Conservation (phyloP, 2,113 vertebrate species). For the Mormyrus iriodes region DNA sequence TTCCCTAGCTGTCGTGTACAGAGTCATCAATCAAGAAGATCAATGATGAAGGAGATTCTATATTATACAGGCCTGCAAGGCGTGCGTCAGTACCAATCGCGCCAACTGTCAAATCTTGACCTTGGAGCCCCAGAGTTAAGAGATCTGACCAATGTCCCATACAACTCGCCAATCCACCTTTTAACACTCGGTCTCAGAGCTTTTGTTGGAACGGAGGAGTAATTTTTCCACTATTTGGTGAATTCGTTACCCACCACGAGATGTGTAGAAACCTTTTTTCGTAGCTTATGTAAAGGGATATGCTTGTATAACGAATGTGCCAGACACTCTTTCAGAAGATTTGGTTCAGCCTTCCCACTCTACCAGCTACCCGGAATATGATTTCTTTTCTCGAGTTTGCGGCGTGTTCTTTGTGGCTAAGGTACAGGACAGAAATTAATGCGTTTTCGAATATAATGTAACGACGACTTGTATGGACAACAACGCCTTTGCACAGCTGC, state of each 20-base stretch:
- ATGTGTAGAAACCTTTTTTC: neutral
- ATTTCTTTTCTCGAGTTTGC: neutral
- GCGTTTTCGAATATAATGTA: neutral
- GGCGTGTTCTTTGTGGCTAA: neutral
- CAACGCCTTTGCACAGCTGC: neutral
- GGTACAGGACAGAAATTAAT: neutral
- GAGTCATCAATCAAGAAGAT: neutral
- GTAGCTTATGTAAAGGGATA: slow-evolving; percentile 1
- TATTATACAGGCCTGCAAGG: neutral
- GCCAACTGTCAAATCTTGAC: neutral
- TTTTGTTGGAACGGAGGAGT: neutral
- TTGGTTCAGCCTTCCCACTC: neutral
- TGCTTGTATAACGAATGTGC: neutral
- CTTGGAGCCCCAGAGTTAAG: neutral
- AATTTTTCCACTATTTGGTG: neutral
- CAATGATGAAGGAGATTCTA: neutral
- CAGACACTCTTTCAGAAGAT: neutral
- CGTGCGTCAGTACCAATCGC: neutral
- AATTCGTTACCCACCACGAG: slow-evolving; percentile 1
- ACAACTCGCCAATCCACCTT: neutral
- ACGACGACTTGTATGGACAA: neutral
- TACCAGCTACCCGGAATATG: neutral
- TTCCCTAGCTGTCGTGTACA: neutral
- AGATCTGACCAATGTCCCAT: neutral
- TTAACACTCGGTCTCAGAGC: neutral